These are phyloP conservation scores for Stomatorhinus ivindoensis DNA, from an alignment of 2,113 vertebrate species.

Conservation along the genomic window DNA sequence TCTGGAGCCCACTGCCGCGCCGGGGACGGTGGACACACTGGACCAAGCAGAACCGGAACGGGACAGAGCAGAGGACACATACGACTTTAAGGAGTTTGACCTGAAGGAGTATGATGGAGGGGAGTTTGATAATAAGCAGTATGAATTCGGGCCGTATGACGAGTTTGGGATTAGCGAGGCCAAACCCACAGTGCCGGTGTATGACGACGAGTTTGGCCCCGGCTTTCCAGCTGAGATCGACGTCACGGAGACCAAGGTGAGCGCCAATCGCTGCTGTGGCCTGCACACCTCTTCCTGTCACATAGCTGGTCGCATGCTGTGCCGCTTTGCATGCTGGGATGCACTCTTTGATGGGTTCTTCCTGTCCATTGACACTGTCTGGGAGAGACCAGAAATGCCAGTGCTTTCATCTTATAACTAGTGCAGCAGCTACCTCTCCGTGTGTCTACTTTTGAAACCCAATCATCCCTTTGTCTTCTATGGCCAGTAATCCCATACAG, in stretches of 20 bases:
- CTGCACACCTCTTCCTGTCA: slow-evolving; percentile 9
- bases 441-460: not conserved
- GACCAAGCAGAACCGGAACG: slow-evolving; percentile 44
- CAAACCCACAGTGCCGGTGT: slow-evolving; percentile 59
- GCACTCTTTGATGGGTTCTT: not conserved
- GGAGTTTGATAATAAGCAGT: slow-evolving; percentile 65
- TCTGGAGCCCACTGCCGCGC: slow-evolving; percentile 64
- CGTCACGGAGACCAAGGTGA: slow-evolving; percentile 82
- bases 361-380: not conserved
- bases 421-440: not conserved
- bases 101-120: slow-evolving; percentile 64
- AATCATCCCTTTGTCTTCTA: not conserved
- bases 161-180: slow-evolving; percentile 81
- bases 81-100: slow-evolving; percentile 87
- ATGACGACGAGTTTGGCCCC: slow-evolving; percentile 82
- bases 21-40: slow-evolving; percentile 44
- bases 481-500: not conserved
- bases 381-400: not conserved
- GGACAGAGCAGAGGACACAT: slow-evolving; percentile 61
- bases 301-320: slow-evolving; percentile 30
- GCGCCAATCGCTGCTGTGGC: slow-evolving; percentile 45
- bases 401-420: not conserved
- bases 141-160: slow-evolving; percentile 82
- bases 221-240: slow-evolving; percentile 91
- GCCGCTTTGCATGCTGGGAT: slow-evolving; percentile 37